Evolutionary conservation across 2,888 invertebrate species (phyloP).

Genomic region (Papilio elwesi): DNA sequence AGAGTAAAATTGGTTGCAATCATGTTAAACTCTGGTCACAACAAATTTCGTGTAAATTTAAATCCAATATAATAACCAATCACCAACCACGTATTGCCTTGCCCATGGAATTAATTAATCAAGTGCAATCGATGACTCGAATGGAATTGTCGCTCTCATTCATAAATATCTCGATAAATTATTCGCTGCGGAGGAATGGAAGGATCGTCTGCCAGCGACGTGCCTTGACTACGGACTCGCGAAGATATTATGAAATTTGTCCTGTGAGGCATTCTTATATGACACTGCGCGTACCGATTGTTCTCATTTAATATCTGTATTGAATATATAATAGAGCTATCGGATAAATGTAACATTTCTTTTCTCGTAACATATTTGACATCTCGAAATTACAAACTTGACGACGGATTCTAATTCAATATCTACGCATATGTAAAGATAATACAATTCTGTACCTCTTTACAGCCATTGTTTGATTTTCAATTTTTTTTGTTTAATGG

Average conservation of each 20-base stretch:
- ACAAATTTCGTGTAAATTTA: not conserved
- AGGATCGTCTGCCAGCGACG: conserved; percentile 27
- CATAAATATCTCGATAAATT: conserved; percentile 33
- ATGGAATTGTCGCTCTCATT: conserved; percentile 14
- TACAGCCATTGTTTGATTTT: too few species aligned
- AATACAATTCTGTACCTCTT: too few species aligned
- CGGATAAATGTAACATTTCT: not conserved
- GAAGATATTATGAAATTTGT: conserved; percentile 30
- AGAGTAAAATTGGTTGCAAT: too few species aligned
- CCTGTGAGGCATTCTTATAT: conserved; percentile 22
- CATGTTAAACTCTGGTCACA: too few species aligned
- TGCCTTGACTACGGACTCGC: conserved; percentile 25
- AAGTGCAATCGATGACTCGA: conserved; percentile 8
- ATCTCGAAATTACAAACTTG: not conserved
- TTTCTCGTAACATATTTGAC: not conserved
- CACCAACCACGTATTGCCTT: too few species aligned
- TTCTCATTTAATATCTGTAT: not conserved
- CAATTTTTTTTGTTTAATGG: too few species aligned
- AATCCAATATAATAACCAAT: not conserved
- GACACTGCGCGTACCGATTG: not conserved
- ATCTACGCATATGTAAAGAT: too few species aligned
- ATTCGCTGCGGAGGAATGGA: conserved; percentile 25
- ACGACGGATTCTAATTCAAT: not conserved
- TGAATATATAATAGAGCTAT: not conserved
- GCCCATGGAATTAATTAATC: conserved; percentile 7